Percentiles rank a stretch among this genome's conserved stretches.
phyloP scores from a whole-genome alignment of 2,888 invertebrate genomes.

The Rhogogaster chlorosoma region DNA sequence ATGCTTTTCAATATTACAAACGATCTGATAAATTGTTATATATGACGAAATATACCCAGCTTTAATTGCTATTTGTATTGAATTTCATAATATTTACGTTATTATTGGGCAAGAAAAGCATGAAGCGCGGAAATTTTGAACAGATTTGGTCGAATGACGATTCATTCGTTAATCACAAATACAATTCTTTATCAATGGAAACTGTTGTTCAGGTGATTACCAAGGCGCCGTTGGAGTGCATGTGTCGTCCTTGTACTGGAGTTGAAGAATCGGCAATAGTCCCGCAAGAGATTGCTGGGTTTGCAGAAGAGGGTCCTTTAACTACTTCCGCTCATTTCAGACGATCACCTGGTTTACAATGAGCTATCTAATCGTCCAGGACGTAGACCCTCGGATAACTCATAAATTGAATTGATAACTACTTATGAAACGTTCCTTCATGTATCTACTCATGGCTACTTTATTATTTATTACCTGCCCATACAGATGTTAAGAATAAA shows the following conservation, averaged over 20 bases:
- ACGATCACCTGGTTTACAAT: conserved; percentile 79
- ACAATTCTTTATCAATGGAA: not conserved
- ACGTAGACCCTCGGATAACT: conserved; percentile 16
- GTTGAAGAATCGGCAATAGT: conserved; percentile 93
- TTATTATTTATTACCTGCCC: conserved; percentile 30
- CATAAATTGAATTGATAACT: conserved; percentile 21
- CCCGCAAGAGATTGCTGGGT: conserved; percentile 94
- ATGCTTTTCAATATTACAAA: not conserved
- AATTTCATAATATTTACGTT: not conserved
- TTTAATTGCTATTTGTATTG: not conserved
- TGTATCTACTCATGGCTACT: conserved; percentile 11
- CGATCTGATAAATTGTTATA: not conserved
- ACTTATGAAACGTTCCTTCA: conserved; percentile 7
- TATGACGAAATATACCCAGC: not conserved
- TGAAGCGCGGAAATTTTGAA: not conserved
- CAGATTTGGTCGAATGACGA: not conserved
- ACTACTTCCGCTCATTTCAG: conserved; percentile 87
- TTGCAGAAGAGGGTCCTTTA: conserved; percentile 89
- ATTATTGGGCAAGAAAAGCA: not conserved
- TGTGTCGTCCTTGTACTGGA: conserved; percentile 95
- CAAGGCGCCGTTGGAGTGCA: conserved; percentile 94
- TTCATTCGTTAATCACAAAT: not conserved
- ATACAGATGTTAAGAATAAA: conserved; percentile 26
- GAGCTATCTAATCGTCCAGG: conserved; percentile 41
- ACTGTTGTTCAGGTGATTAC: conserved; percentile 86